A percentile compares a stretch with the other conserved stretches of the same genome.
phyloP scores from a whole-genome alignment of 2,888 invertebrate species.

The Cryptocephalus primarius region DNA sequence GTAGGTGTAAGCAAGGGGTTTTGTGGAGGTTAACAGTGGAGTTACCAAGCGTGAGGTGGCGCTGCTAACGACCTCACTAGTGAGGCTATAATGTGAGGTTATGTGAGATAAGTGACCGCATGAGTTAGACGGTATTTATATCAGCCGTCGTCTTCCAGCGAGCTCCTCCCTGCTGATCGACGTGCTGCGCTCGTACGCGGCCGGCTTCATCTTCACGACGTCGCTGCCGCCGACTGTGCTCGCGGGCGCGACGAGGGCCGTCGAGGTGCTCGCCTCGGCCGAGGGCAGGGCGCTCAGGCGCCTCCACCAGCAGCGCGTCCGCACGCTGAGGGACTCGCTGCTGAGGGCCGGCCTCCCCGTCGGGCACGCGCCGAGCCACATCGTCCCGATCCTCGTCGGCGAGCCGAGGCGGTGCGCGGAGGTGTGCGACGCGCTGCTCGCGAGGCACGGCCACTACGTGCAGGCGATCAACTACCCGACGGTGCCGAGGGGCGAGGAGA shows the following conservation, averaged over 20 bases:
- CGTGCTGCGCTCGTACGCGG: conserved; percentile 85
- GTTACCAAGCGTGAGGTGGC: too few species aligned
- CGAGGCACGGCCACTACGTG: conserved; percentile 80
- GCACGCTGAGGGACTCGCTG: conserved; percentile 68
- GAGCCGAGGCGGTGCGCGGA: conserved; percentile 71
- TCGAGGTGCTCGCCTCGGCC: conserved; percentile 72
- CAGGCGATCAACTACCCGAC: conserved; percentile 97
- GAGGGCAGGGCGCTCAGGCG: conserved; percentile 71
- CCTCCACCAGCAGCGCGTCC: conserved; percentile 75
- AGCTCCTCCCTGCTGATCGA: conserved; percentile 68
- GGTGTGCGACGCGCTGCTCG: conserved; percentile 75
- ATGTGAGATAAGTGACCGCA: too few species aligned
- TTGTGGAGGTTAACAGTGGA: too few species aligned
- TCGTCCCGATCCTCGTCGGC: conserved; percentile 87
- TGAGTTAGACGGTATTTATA: too few species aligned
- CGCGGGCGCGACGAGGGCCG: conserved; percentile 73
- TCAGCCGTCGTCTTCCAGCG: conserved; percentile 33
- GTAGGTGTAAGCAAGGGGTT: too few species aligned
- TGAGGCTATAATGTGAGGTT: too few species aligned
- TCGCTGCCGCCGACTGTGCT: conserved; percentile 88
- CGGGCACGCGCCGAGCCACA: conserved; percentile 84
- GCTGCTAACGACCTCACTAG: too few species aligned
- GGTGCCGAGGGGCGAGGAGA: conserved; percentile 84
- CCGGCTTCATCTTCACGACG: conserved; percentile 96
- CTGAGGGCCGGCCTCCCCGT: conserved; percentile 73